These are phyloP conservation scores for Griposia aprilina DNA, from an alignment of 2,888 invertebrate genomes.

Conservation along the genomic window DNA sequence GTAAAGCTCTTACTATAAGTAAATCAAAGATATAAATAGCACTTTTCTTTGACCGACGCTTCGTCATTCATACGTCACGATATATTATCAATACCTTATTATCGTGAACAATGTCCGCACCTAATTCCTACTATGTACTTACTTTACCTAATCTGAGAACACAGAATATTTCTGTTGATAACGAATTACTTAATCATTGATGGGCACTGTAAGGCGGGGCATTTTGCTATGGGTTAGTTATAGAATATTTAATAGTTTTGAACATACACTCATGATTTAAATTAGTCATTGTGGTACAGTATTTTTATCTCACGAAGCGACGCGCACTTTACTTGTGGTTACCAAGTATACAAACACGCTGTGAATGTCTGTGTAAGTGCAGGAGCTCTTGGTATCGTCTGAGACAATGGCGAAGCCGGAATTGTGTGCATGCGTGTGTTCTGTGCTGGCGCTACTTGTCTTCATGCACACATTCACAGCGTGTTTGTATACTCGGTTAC, in stretches of 20 bases:
- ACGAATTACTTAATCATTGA: conserved; percentile 19
- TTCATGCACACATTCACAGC: too few relatives aligned
- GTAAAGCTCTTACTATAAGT: background rate
- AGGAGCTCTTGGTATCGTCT: too few relatives aligned
- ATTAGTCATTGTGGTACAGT: background rate
- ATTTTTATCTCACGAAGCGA: background rate
- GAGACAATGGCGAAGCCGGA: too few relatives aligned
- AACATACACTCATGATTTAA: background rate
- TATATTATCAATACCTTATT: conserved; percentile 13
- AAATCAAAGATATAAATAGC: background rate
- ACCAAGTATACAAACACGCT: too few relatives aligned
- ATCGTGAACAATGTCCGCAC: conserved; percentile 39
- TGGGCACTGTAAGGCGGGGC: background rate
- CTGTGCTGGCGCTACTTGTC: too few relatives aligned
- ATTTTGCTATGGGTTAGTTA: background rate
- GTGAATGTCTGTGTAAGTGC: too few relatives aligned
- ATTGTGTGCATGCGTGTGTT: too few relatives aligned
- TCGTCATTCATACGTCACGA: conserved; percentile 5
- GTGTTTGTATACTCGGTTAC: too few relatives aligned
- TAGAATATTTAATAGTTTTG: conserved; percentile 6
- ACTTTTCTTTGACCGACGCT: conserved; percentile 3
- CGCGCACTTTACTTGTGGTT: background rate
- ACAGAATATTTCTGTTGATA: conserved; percentile 33
- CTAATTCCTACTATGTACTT: conserved; percentile 17
- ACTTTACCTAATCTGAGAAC: conserved; percentile 30